phyloP scores from a whole-genome alignment of 2,113 vertebrate species.

The Elephantulus edwardii region DNA sequence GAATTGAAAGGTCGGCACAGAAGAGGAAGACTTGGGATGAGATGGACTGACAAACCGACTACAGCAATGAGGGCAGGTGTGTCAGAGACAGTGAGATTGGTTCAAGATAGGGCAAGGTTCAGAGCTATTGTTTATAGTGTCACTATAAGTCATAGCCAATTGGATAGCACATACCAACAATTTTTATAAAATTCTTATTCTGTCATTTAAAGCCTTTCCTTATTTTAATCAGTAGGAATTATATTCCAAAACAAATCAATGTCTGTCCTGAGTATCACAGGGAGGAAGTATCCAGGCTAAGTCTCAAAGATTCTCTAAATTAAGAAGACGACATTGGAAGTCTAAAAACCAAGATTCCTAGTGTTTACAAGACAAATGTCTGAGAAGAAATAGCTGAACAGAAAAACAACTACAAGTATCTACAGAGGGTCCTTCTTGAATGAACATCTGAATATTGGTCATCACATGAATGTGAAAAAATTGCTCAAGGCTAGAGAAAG shows the following conservation, averaged over 20 bases:
- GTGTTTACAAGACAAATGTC: background rate
- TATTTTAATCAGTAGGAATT: background rate
- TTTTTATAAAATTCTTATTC: background rate
- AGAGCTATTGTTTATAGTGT: too few species aligned
- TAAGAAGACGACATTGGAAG: background rate
- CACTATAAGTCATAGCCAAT: too few species aligned
- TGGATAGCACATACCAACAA: too few species aligned
- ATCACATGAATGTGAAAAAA: background rate
- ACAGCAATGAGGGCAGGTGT: too few species aligned
- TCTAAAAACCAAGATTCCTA: background rate
- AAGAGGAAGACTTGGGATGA: too few species aligned
- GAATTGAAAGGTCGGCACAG: background rate
- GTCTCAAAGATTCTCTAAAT: background rate
- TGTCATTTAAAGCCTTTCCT: background rate
- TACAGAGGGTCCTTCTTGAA: background rate
- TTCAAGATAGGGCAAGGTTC: too few species aligned
- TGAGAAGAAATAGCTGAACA: background rate
- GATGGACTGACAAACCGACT: too few species aligned
- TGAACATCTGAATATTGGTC: background rate
- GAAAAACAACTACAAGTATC: background rate
- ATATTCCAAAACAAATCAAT: background rate
- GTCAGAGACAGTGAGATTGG: too few species aligned
- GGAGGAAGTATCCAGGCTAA: background rate
- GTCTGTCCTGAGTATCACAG: background rate
- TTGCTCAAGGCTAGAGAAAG: background rate